Evolutionary conservation across 1,140 invertebrate species (phyloP).

Genomic region (Sitobion miscanthi): DNA sequence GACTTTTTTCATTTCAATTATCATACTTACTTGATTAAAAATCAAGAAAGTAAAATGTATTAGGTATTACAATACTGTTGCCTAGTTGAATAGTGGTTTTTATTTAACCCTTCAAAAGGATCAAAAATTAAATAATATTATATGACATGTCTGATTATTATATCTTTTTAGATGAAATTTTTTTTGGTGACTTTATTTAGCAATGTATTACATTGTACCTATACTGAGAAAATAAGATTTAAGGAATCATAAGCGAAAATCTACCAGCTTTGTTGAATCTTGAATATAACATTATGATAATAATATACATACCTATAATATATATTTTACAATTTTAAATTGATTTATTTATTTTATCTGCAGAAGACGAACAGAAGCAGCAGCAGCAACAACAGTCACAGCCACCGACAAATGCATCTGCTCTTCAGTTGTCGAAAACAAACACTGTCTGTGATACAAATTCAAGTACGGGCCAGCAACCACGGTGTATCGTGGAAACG

Average conservation of each 20-base stretch:
- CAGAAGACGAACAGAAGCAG: conserved; percentile 26
- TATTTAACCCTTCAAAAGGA: neutral
- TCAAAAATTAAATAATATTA: neutral
- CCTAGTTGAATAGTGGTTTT: neutral
- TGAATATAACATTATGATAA: neutral
- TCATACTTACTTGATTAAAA: too few species aligned
- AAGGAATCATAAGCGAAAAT: neutral
- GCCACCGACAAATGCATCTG: neutral
- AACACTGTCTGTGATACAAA: conserved; percentile 27
- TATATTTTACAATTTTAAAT: neutral
- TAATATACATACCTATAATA: neutral
- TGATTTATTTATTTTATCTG: neutral
- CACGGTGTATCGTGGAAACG: conserved; percentile 72
- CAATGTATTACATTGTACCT: neutral
- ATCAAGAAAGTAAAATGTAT: too few species aligned
- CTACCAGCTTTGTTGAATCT: neutral
- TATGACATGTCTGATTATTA: neutral
- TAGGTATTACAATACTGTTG: neutral
- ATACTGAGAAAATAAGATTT: neutral
- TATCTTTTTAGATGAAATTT: neutral
- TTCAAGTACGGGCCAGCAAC: conserved; percentile 6
- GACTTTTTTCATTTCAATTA: too few species aligned
- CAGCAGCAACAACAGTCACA: neutral
- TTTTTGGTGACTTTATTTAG: neutral
- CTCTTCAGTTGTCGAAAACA: conserved; percentile 16